phyloP scores from a whole-genome alignment of 1,140 invertebrate species.

The Calephelis nemesis region DNA sequence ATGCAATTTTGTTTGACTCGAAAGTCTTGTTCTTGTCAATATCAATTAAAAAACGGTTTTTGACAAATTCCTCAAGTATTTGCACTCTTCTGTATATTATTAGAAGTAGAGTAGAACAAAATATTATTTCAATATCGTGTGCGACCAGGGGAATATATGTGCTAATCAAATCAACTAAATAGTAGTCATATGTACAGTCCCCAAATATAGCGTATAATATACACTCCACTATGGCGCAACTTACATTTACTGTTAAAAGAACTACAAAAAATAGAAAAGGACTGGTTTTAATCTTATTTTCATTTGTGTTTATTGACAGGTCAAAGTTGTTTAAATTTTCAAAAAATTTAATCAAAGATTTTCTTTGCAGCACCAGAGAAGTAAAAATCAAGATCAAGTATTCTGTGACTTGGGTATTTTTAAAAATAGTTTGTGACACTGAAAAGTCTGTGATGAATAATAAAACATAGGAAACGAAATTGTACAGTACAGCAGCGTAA shows the following conservation, averaged over 20 bases:
- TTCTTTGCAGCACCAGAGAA: conserved; percentile 33
- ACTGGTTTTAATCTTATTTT: conserved; percentile 19
- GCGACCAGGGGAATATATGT: conserved; percentile 19
- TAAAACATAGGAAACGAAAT: conserved; percentile 11
- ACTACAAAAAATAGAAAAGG: conserved; percentile 10
- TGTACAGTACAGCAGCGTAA: background rate
- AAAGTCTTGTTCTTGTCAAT: conserved; percentile 22
- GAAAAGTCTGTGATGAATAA: background rate
- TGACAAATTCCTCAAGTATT: conserved; percentile 44
- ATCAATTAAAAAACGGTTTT: conserved; percentile 32
- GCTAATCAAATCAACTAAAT: background rate
- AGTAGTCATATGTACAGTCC: background rate
- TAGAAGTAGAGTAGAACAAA: conserved; percentile 29
- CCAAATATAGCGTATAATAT: background rate
- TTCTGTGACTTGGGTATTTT: conserved; percentile 30
- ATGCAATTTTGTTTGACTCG: conserved; percentile 35
- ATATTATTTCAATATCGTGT: conserved; percentile 33
- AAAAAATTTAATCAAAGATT: conserved; percentile 35
- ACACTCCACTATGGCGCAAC: conserved; percentile 19
- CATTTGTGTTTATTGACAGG: conserved; percentile 36
- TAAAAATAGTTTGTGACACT: conserved; percentile 26
- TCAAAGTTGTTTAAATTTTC: conserved; percentile 39
- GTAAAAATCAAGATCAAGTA: conserved; percentile 34
- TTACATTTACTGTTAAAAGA: conserved; percentile 9
- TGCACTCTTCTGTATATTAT: conserved; percentile 32